Base-by-base conservation (phyloP, 30 jellyfish, hydroid and myxozoan species). In the Turritopsis rubra region DNA sequence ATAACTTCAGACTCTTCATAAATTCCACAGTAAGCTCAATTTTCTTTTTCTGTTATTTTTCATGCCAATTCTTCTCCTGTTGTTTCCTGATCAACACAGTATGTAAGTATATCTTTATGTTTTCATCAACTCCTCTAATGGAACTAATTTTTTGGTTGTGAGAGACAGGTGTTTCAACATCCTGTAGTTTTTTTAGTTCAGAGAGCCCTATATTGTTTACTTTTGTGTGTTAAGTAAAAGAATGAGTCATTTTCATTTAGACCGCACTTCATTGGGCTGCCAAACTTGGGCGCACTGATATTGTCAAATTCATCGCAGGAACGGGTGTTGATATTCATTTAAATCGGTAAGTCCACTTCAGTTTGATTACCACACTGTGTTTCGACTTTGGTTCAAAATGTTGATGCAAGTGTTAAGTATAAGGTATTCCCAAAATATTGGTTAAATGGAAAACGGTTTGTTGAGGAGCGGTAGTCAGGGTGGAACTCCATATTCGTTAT, bases 231-330 rank as follows among this genome's bases (percentile, higher is more conserved):
- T 41, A 13, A 3, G 60, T 41, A 13, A 13, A 41, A 41, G 13
- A 41, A 5, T 3, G 60, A 13, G 60, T 41, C 60, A 3, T 13
- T 25, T 8, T 24, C 26, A 53, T 73, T 19, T 71, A 91, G 96
- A 84, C 97, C 26, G 97, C 97, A 0, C 86, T 91, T 72, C 97
- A 91, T 54, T 91, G 97, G 97, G 97, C 95, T 21, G 96, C 97
- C 21, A 91, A 91, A 76, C 95, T 84, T 72, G 97, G 97, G 1
- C 88, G 91, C 18, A 73, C 86, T 19, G 96, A 84, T 68, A 66
- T 91, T 52, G 95, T 91, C 27, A 81, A 84, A 60, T 75, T 86
- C 75, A 80, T 91, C 27, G 91, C 87, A 1, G 96, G 86, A 66
- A 68, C 91, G 20, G 93, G 88, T 22, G 86, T 75, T 70, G 97